These are phyloP conservation scores for Tetragnatha montana DNA, from an alignment of 2,888 invertebrate genomes.

Conservation along the genomic window DNA sequence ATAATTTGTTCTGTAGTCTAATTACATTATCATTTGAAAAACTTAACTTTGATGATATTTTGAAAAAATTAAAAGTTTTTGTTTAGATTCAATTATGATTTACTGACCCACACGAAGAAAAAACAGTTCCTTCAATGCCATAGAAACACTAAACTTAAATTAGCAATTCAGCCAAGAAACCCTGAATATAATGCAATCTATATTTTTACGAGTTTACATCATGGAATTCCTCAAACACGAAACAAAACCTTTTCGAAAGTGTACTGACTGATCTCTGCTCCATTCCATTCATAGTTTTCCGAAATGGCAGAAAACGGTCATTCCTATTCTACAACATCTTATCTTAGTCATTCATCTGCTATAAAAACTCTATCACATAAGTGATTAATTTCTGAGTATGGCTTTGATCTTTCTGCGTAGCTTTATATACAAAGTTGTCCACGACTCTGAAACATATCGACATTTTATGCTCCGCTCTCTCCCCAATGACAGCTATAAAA, in stretches of 20 bases:
- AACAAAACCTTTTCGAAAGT: constrained; percentile 2
- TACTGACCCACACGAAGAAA: too few species aligned
- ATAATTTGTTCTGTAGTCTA: too few species aligned
- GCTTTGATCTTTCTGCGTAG: neutral
- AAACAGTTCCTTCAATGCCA: too few species aligned
- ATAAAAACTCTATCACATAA: neutral
- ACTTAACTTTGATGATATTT: too few species aligned
- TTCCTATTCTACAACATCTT: neutral
- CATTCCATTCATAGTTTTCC: too few species aligned
- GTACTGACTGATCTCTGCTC: neutral
- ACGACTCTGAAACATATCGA: neutral
- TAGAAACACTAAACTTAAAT: too few species aligned
- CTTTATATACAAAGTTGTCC: neutral
- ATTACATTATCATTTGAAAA: too few species aligned
- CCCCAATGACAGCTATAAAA: neutral
- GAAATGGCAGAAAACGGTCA: neutral
- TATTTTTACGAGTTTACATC: too few species aligned
- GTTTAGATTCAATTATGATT: too few species aligned
- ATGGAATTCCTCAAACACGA: neutral
- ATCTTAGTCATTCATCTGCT: neutral
- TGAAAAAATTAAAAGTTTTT: too few species aligned
- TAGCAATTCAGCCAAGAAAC: too few species aligned
- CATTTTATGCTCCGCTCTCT: neutral
- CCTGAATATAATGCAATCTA: too few species aligned
- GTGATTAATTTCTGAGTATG: neutral